phyloP scores from a whole-genome alignment of 2,888 invertebrate genomes.

The Lithophane ornitopus region DNA sequence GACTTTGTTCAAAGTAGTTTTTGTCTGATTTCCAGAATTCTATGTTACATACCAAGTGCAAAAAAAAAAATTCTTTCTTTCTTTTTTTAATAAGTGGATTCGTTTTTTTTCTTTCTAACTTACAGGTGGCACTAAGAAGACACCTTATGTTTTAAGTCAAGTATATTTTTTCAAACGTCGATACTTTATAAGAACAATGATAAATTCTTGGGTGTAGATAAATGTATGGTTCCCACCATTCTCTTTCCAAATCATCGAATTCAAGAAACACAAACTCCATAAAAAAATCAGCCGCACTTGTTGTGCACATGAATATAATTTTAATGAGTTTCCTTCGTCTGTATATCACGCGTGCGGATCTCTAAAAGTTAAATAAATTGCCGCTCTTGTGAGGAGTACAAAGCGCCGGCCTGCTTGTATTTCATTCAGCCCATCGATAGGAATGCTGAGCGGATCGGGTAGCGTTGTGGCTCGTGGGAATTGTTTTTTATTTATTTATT shows the following conservation, averaged over 20 bases:
- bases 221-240: slow-evolving; percentile 10
- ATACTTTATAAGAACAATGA: background rate
- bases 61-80: too few relatives aligned
- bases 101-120: too few relatives aligned
- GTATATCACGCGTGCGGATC: slow-evolving; percentile 64
- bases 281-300: slow-evolving; percentile 29
- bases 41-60: too few relatives aligned
- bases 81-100: too few relatives aligned
- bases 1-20: too few relatives aligned
- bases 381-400: slow-evolving; percentile 69
- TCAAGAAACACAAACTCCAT: too few relatives aligned
- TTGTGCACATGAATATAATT: slow-evolving; percentile 43
- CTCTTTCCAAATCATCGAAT: background rate
- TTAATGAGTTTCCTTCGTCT: slow-evolving; percentile 63
- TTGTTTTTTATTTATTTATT: background rate
- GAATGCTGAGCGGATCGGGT: slow-evolving; percentile 64
- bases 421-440: slow-evolving; percentile 79
- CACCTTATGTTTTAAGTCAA: background rate
- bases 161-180: background rate
- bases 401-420: slow-evolving; percentile 76
- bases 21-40: too few relatives aligned
- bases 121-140: too few relatives aligned
- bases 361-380: slow-evolving; percentile 77
- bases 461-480: slow-evolving; percentile 39
- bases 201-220: background rate